phyloP scores from a whole-genome alignment of 2,888 invertebrate species.

The Strigamia maritima region DNA sequence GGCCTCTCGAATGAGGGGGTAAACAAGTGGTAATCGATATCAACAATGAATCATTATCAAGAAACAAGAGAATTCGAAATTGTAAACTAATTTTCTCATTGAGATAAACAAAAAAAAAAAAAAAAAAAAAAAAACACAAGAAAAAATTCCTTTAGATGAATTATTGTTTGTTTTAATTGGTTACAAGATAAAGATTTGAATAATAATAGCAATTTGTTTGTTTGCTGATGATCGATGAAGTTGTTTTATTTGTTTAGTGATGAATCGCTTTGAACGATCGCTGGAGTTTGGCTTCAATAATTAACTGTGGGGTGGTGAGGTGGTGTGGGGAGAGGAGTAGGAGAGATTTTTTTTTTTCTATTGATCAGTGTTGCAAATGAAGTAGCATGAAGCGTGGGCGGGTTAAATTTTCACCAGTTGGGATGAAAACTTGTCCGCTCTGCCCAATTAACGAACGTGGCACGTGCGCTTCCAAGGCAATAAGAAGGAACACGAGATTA shows the following conservation, averaged over 20 bases:
- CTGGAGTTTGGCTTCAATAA: background rate
- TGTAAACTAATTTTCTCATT: background rate
- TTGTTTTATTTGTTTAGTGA: background rate
- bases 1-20: conserved; percentile 30
- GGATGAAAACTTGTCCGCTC: conserved; percentile 32
- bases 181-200: too few species aligned
- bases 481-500: conserved; percentile 26
- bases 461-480: conserved; percentile 29
- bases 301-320: background rate
- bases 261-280: background rate
- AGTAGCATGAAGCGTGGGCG: background rate
- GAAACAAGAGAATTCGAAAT: background rate
- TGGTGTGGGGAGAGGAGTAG: too few species aligned
- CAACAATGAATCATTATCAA: conserved; percentile 28
- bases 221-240: background rate
- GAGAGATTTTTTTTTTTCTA: background rate
- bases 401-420: conserved; percentile 19
- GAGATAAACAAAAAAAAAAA: too few species aligned
- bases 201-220: background rate
- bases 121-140: too few species aligned
- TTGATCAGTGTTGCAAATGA: conserved; percentile 25
- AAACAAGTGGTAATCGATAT: conserved; percentile 24
- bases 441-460: conserved; percentile 28
- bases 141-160: background rate
- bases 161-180: too few species aligned